Conservation (phyloP, 2,888 invertebrate species). For the Chrysopilus asiliformis region DNA sequence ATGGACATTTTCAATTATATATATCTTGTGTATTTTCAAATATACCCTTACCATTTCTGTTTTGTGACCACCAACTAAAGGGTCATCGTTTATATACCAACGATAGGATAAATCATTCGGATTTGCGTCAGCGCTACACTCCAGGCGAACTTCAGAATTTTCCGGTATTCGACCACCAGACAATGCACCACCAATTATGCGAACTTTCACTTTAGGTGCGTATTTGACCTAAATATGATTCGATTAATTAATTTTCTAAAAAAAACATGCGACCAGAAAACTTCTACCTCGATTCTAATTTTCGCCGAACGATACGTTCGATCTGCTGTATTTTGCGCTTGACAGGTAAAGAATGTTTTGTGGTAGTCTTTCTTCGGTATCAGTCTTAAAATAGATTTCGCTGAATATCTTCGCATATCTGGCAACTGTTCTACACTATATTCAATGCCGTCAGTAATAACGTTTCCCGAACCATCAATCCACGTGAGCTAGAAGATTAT, state of each 20-base stretch:
- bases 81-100: conserved; percentile 77
- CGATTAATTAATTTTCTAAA: no score
- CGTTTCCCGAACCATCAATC: conserved; percentile 80
- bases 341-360: conserved; percentile 82
- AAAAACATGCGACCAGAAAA: background rate
- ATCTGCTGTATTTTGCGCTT: conserved; percentile 84
- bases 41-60: conserved; percentile 52
- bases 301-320: conserved; percentile 68
- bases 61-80: conserved; percentile 63
- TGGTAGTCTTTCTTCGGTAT: conserved; percentile 80
- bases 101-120: conserved; percentile 72
- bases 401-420: conserved; percentile 71
- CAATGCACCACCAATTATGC: conserved; percentile 42
- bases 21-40: background rate
- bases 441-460: conserved; percentile 66
- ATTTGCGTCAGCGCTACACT: conserved; percentile 79
- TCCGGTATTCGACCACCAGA: conserved; percentile 59
- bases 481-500: conserved; percentile 60
- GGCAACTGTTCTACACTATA: conserved; percentile 60
- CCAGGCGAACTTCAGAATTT: conserved; percentile 65
- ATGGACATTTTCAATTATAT: conserved; percentile 2
- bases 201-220: conserved; percentile 75
- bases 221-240: conserved; percentile 68
- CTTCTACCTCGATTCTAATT: conserved; percentile 63
- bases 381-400: conserved; percentile 69